phyloP scores from a whole-genome alignment of 2,113 vertebrate species.

The Desmodus rotundus region DNA sequence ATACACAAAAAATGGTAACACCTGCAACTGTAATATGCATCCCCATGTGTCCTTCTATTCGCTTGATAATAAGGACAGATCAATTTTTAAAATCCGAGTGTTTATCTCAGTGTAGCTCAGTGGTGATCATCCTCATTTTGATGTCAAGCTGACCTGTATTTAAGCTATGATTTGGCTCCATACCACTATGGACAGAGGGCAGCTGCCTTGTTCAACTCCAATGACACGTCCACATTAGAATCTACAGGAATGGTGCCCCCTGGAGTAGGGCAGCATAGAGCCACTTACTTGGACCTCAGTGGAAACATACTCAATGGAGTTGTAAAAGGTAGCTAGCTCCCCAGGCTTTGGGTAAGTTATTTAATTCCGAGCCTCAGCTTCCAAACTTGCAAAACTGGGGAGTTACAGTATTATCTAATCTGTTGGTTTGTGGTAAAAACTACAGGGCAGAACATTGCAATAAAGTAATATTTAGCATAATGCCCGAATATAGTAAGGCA shows the following conservation, averaged over 20 bases:
- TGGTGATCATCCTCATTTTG: neutral
- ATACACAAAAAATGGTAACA: neutral
- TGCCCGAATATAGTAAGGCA: neutral
- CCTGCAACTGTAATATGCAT: constrained; percentile 19
- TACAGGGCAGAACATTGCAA: neutral
- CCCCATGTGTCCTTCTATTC: neutral
- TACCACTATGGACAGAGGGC: neutral
- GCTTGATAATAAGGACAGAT: constrained; percentile 1
- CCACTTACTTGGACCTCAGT: neutral
- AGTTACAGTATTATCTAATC: neutral
- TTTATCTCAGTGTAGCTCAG: constrained; percentile 11
- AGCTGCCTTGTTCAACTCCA: neutral
- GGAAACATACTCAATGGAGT: neutral
- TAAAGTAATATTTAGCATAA: neutral
- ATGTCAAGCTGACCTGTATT: neutral
- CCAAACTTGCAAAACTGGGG: neutral
- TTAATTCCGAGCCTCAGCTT: neutral
- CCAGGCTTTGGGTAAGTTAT: neutral
- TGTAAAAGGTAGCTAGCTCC: neutral
- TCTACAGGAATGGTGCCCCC: neutral
- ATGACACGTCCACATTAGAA: neutral
- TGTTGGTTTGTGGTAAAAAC: neutral
- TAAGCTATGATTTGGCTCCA: neutral
- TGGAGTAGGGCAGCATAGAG: neutral
- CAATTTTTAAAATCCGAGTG: constrained; percentile 27